Base-by-base conservation (phyloP, 2,797 vertebrate genomes). In the Melanotaenia trifasciata region DNA sequence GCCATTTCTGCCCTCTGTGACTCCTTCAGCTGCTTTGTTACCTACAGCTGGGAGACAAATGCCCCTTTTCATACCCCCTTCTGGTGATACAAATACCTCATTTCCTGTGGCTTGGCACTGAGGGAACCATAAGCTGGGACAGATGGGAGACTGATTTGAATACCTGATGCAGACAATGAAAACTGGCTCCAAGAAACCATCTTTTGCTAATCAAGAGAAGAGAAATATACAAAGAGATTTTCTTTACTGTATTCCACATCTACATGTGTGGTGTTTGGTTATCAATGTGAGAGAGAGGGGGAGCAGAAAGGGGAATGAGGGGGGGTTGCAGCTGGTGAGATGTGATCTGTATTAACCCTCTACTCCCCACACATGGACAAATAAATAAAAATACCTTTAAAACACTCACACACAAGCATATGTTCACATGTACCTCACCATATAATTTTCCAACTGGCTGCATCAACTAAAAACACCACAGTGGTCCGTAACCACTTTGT, bases 111-210 rank as follows among this genome's bases (percentile, higher is more conserved):
- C 84, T 89, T 91, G 85, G 87, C 84, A 86, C 79, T 36, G 67
- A 79, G 80, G 88, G 87, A 89, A 72, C 74, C 77, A 69, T 88
- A 93, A 92, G 88, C 88, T 89, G 78, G 84, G 91, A 89, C 91
- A 93, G 89, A 94, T 92, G 93, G 94, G 91, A 88, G 84, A 67
- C 79, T 91, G 92, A 94, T 89, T 93, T 91, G 89, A 94, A 94
- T 89, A 94, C 93, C 89, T 88, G 89, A 92, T 91, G 82, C 84
- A 61, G 90, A 92, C 89, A 86, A 75, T 75, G 64, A 79, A 92
- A 89, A 87, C 38, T 12, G 67, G 64, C 67, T 76, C 61, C 86
- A 79, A 95, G 91, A 95, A 94, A 92, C 91, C 87, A 89, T 75
- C 66, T 86, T 87, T 94, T 95, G 94, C 94, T 94, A 92, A 88